These are phyloP conservation scores for Aricia artaxerxes DNA, from an alignment of 2,888 invertebrate genomes.

Conservation along the genomic window DNA sequence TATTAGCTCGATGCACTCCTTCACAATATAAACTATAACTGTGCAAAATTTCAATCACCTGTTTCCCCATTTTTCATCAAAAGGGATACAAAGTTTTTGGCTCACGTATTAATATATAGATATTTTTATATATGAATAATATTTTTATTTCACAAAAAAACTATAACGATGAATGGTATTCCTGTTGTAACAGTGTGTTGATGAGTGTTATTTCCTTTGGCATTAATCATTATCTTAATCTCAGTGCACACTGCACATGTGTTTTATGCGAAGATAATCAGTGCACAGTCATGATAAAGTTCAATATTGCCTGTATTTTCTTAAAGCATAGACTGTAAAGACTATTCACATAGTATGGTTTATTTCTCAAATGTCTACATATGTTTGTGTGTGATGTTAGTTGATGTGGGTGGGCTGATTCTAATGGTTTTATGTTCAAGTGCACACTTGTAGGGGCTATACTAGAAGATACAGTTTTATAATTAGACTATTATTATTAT, in stretches of 20 bases:
- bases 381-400: not conserved
- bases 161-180: not conserved
- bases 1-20: too few species aligned
- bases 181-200: not conserved
- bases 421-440: not conserved
- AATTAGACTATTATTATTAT: not conserved
- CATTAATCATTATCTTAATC: constrained; percentile 14
- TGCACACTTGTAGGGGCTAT: not conserved
- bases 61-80: too few species aligned
- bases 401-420: not conserved
- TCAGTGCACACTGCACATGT: not conserved
- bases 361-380: not conserved
- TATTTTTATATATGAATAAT: too few species aligned
- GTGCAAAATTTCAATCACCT: too few species aligned
- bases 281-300: not conserved
- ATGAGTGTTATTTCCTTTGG: constrained; percentile 14
- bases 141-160: not conserved
- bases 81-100: too few species aligned
- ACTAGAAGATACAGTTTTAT: not conserved
- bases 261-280: not conserved
- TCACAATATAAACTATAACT: too few species aligned
- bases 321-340: not conserved
- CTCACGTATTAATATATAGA: too few species aligned
- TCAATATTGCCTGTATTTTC: not conserved
- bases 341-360: constrained; percentile 5